Evolutionary conservation across 2,113 vertebrate species (phyloP).

Genomic region (Saguinus imperator): DNA sequence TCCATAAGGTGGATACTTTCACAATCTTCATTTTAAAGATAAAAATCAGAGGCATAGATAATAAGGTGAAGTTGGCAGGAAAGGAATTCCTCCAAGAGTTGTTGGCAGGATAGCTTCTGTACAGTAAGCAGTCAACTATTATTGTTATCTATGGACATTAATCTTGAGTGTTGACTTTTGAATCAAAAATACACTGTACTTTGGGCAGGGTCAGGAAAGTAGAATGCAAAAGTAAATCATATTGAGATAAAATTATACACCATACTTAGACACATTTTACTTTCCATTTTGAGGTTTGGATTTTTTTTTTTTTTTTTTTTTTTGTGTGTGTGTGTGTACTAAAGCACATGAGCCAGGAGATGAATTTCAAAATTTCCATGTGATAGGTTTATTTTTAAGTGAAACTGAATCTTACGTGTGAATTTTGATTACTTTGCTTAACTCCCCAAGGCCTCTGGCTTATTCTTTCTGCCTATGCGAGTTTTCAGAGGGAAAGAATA

Average conservation of each 20-base stretch:
- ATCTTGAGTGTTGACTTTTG: neutral
- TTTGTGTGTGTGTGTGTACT: neutral
- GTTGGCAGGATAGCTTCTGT: neutral
- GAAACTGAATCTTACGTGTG: slow-evolving; percentile 12
- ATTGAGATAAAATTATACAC: neutral
- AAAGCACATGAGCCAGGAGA: neutral
- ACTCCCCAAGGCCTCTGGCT: neutral
- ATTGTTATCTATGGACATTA: neutral
- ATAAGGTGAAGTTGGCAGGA: neutral
- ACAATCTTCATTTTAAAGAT: neutral
- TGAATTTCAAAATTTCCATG: neutral
- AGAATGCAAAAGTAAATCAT: neutral
- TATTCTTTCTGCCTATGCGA: neutral
- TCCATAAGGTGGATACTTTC: neutral
- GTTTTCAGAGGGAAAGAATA: slow-evolving; percentile 15
- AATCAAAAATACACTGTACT: neutral
- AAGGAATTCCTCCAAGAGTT: neutral
- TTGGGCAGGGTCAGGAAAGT: neutral
- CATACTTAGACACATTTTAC: neutral
- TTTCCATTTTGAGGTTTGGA: neutral
- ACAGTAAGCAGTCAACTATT: neutral
- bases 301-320: no score
- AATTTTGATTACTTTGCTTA: slow-evolving; percentile 13
- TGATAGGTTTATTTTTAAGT: slow-evolving; percentile 38
- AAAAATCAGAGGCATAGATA: neutral